Percentiles rank a stretch among this genome's conserved stretches.
Conservation (phyloP, 2,888 invertebrate genomes). For the Amaurobius ferox region DNA sequence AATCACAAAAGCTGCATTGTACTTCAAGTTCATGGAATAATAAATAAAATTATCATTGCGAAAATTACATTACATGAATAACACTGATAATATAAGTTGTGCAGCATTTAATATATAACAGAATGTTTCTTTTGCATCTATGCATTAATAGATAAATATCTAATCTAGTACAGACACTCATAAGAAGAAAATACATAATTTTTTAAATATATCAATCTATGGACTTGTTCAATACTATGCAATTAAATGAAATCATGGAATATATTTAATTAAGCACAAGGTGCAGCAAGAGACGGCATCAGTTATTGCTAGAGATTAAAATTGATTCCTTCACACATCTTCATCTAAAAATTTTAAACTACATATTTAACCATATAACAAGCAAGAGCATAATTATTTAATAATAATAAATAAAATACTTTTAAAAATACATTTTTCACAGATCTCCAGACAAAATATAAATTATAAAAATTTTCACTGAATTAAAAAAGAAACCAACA, state of each 20-base stretch:
- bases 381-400: too few species aligned
- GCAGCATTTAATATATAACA: not conserved
- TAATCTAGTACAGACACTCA: not conserved
- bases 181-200: not conserved
- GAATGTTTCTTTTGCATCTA: not conserved
- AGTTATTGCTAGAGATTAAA: not conserved
- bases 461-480: too few species aligned
- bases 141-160: not conserved
- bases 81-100: not conserved
- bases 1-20: conserved; percentile 1
- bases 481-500: too few species aligned
- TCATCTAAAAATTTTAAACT: too few species aligned
- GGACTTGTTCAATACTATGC: not conserved
- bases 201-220: not conserved
- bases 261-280: not conserved
- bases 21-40: not conserved
- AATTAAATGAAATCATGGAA: too few species aligned
- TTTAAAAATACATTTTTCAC: too few species aligned
- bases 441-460: too few species aligned
- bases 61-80: not conserved
- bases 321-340: too few species aligned
- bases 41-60: not conserved
- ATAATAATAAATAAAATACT: too few species aligned
- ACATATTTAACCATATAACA: too few species aligned
- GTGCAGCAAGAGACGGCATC: not conserved